These are phyloP conservation scores for Myrmophylax atrothorax DNA, from an alignment of 2,113 vertebrate species.

Conservation along the genomic window DNA sequence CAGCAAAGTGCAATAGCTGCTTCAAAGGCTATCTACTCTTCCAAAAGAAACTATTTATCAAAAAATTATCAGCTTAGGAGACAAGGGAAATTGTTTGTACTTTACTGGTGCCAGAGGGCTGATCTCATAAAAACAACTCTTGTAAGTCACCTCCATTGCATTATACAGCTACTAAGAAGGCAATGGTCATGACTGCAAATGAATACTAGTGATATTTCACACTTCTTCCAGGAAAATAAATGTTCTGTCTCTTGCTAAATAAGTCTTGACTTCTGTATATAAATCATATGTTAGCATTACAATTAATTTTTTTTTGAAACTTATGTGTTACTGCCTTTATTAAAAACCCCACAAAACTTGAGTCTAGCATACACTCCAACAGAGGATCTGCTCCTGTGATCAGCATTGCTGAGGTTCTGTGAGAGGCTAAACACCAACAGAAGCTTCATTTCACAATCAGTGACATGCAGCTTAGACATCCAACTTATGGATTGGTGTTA, in stretches of 20 bases:
- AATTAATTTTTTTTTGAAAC: not conserved
- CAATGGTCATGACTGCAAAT: not conserved
- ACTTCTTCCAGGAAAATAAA: not conserved
- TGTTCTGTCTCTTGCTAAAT: not conserved
- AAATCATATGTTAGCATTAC: not conserved
- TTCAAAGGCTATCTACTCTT: conserved; percentile 3
- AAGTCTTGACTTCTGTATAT: not conserved
- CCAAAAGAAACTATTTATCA: not conserved
- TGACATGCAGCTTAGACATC: fast-evolving
- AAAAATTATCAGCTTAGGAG: conserved; percentile 8
- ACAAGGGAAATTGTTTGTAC: not conserved
- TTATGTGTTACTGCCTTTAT: not conserved
- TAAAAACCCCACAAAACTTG: not conserved
- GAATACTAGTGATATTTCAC: not conserved
- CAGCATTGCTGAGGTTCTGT: not conserved
- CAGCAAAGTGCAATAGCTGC: not conserved
- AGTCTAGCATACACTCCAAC: not conserved
- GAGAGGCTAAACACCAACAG: not conserved
- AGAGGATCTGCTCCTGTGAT: not conserved
- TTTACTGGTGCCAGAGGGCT: not conserved
- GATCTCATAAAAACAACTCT: not conserved
- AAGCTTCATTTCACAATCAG: not conserved
- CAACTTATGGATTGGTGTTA: not conserved
- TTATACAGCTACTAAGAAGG: not conserved
- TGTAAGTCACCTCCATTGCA: not conserved